Base-by-base conservation (phyloP, 2,888 invertebrate genomes). In the Cabera pusaria region DNA sequence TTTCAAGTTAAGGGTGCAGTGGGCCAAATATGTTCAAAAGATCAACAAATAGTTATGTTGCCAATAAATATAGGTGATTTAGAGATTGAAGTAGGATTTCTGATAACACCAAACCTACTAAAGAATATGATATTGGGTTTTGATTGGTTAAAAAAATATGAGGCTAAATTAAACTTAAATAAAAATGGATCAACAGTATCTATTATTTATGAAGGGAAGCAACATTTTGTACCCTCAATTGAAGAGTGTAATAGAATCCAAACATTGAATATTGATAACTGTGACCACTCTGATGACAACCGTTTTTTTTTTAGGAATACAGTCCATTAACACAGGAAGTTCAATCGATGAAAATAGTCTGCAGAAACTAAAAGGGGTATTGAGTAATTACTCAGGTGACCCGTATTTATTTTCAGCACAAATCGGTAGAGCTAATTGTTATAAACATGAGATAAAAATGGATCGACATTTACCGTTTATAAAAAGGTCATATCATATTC, bases 401-500 rank as follows among this genome's bases (percentile, higher is more conserved):
- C n/a, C n/a, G n/a, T n/a, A 14, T 6, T 4, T 38, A 2, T 42
- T 41, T 27, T 23, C 45, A 0, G 1, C 33, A 0, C 34, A 33
- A 8, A 12, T 55, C 25, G 54, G 58, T 0, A 24, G 32, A 3
- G 34, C 45, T 0, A 50, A 55, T 25, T 49, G 49, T 8, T 55
- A 56, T n/a, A 9, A 52, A 20, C 53, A 59, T 25, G 31, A 37
- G 35, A 54, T 40, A 32, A 44, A 14, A 1, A 50, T 54, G 50
- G 7, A 6, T 0, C 6, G 22, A 0, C 29, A 52, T 2, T 4
- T 6, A 0, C 56, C 56, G 0, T 10, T 55, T 17, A 17, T 54
- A 3, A 53, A 40, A 10, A 32, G 28, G 0, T 17, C 49, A 1
- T 55, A 56, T 21, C 56, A 54, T 1, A 9, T 60, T 5, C 55